Conservation (phyloP, 1,140 invertebrate genomes). For the Paralvinella palmiformis region DNA sequence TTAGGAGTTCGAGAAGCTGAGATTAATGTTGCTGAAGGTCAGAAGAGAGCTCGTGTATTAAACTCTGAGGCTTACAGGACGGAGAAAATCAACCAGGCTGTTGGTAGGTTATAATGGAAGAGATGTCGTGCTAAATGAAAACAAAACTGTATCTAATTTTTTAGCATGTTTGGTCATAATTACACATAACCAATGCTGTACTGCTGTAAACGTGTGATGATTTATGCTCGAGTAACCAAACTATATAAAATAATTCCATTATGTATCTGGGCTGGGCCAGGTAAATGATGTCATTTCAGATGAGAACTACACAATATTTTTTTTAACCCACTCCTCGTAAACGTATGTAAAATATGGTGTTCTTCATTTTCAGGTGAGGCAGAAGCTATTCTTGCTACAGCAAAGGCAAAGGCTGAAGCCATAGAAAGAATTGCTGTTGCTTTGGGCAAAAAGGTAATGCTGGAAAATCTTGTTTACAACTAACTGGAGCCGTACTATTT, state of each 20-base stretch:
- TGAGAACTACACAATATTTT: no score
- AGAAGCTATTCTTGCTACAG: constrained; percentile 74
- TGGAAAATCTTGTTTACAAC: not conserved
- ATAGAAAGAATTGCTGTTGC: constrained; percentile 68
- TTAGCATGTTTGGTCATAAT: no score
- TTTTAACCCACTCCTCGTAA: no score
- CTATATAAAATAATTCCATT: no score
- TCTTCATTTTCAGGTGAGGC: constrained; percentile 74
- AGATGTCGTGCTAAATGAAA: no score
- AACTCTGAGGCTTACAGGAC: constrained; percentile 62
- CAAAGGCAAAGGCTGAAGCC: constrained; percentile 74
- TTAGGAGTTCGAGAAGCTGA: constrained; percentile 69
- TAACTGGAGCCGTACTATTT: no score
- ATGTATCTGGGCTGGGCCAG: no score
- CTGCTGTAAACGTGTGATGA: constrained; percentile 9
- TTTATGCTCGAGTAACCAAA: no score
- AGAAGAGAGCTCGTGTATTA: constrained; percentile 82
- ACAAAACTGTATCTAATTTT: no score
- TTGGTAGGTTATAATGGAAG: not conserved
- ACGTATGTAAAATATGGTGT: no score
- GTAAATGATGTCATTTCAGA: no score
- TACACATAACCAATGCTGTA: no score
- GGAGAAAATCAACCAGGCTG: constrained; percentile 51
- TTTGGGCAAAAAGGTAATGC: constrained; percentile 53
- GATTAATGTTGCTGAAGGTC: constrained; percentile 96